phyloP scores from a whole-genome alignment of 2,888 invertebrate species.

The Tortrix viridana region DNA sequence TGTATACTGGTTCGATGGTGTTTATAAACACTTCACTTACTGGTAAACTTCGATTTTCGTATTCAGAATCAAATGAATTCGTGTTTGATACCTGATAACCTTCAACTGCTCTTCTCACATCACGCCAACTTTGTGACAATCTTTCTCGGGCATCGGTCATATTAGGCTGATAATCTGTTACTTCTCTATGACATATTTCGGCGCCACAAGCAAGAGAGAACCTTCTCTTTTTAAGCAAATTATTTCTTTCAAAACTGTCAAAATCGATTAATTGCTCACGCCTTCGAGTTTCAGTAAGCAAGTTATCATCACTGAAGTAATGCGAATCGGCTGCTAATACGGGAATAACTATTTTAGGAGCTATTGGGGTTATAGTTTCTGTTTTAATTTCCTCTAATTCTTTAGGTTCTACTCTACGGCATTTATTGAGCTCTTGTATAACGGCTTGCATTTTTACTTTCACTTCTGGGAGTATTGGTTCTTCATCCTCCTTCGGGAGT shows the following conservation, averaged over 20 bases:
- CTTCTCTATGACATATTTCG: conserved; percentile 70
- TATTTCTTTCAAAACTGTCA: conserved; percentile 70
- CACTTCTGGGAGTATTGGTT: conserved; percentile 78
- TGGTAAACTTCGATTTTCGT: conserved; percentile 67
- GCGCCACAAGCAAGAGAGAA: conserved; percentile 73
- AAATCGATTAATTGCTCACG: conserved; percentile 61
- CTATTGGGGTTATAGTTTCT: conserved; percentile 59
- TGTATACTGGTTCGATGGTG: conserved; percentile 81
- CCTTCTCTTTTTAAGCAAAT: conserved; percentile 61
- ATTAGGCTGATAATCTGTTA: conserved; percentile 50
- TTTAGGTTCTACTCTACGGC: conserved; percentile 66
- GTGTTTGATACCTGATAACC: conserved; percentile 56
- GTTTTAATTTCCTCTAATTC: conserved; percentile 60
- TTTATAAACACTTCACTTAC: conserved; percentile 89
- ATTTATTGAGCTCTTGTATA: conserved; percentile 81
- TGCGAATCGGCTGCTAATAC: conserved; percentile 73
- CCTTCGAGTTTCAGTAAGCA: conserved; percentile 54
- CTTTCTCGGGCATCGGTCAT: conserved; percentile 59
- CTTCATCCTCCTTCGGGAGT: conserved; percentile 54
- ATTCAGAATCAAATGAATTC: conserved; percentile 60
- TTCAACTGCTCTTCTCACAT: conserved; percentile 62
- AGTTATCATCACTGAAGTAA: conserved; percentile 70
- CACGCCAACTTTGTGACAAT: conserved; percentile 73
- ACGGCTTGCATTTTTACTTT: conserved; percentile 86
- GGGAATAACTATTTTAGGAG: conserved; percentile 76